These are phyloP conservation scores for Channa striata DNA, from an alignment of 2,797 vertebrate genomes.

Conservation along the genomic window DNA sequence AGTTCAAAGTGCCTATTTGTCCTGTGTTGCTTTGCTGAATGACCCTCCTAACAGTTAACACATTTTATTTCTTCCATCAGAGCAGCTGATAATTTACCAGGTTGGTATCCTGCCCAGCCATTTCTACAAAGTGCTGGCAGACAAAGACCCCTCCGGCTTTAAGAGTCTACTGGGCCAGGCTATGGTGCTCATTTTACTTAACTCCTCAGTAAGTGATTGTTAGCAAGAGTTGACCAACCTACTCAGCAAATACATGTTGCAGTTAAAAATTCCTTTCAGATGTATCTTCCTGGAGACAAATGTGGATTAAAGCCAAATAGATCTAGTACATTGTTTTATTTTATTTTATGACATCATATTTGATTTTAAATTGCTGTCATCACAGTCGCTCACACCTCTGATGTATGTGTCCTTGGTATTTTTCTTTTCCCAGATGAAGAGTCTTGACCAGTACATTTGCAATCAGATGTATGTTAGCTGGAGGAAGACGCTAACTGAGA, in stretches of 20 bases:
- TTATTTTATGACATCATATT: neutral
- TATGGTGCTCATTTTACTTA: conserved; percentile 88
- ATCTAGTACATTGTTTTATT: accelerated
- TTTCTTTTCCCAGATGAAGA: conserved; percentile 89
- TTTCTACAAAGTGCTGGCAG: conserved; percentile 92
- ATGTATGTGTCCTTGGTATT: neutral
- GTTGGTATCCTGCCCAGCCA: conserved; percentile 95
- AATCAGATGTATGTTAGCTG: conserved; percentile 94
- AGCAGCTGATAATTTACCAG: conserved; percentile 96
- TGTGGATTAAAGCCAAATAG: neutral
- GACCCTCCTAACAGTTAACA: conserved; percentile 2
- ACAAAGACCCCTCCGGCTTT: conserved; percentile 89
- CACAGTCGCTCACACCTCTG: neutral
- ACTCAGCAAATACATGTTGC: neutral
- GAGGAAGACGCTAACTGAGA: conserved; percentile 92
- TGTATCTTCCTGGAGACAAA: too few relatives aligned
- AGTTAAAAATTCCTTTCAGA: too few relatives aligned
- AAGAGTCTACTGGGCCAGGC: conserved; percentile 84
- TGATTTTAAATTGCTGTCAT: neutral
- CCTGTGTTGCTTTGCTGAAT: conserved; percentile 1
- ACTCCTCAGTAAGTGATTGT: conserved; percentile 88
- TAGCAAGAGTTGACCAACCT: neutral
- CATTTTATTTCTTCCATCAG: conserved; percentile 73
- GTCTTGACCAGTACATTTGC: conserved; percentile 93
- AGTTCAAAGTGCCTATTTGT: conserved; percentile 12